These are phyloP conservation scores for Drosophila sechellia DNA, from an alignment of 1,140 invertebrate species.

Conservation along the genomic window DNA sequence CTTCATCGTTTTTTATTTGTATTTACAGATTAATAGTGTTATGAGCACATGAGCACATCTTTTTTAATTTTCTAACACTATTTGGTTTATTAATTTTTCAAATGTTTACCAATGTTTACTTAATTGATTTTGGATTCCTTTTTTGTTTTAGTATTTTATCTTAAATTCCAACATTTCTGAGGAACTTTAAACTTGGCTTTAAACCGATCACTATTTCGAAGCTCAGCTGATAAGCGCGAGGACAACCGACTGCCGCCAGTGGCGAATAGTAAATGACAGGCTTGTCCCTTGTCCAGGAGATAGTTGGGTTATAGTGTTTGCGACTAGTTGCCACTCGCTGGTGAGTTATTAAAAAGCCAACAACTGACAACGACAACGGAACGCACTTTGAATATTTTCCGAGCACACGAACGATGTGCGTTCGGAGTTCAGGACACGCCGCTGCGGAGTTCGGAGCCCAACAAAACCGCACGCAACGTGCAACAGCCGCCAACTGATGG, in stretches of 20 bases:
- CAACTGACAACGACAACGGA: slow-evolving; percentile 33
- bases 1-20: no score
- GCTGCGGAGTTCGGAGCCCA: slow-evolving; percentile 44
- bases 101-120: not conserved
- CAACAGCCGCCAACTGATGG: slow-evolving; percentile 80
- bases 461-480: slow-evolving; percentile 76
- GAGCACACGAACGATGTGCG: slow-evolving; percentile 26
- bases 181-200: slow-evolving; percentile 3
- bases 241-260: slow-evolving; percentile 58
- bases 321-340: slow-evolving; percentile 38
- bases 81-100: not conserved
- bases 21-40: no score
- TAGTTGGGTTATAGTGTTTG: slow-evolving; percentile 43
- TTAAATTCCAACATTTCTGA: not conserved
- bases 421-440: slow-evolving; percentile 49
- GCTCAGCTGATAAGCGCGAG: slow-evolving; percentile 22
- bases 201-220: slow-evolving; percentile 17
- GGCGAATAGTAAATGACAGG: slow-evolving; percentile 63
- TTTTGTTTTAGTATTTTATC: not conserved
- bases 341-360: slow-evolving; percentile 50
- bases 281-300: slow-evolving; percentile 36
- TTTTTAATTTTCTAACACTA: not conserved
- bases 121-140: not conserved
- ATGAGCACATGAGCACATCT: no score
- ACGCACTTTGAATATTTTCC: slow-evolving; percentile 66